Evolutionary conservation across 2,797 vertebrate species (phyloP), one percentile per base, ranked within the genome.

Genomic region (Neosilurus hyrtlii): DNA sequence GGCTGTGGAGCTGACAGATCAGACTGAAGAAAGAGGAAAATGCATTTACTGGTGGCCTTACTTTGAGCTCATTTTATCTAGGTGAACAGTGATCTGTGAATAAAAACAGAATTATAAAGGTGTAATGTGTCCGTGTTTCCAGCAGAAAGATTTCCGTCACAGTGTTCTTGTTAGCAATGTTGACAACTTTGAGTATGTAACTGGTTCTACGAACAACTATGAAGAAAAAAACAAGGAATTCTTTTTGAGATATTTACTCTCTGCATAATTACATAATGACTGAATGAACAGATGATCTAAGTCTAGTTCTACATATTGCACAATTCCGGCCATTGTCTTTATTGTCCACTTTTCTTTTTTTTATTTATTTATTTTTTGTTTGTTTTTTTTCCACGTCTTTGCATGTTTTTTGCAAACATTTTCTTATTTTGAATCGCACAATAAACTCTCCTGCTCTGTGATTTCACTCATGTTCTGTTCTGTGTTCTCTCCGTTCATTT

Each of bases 401-500:
- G n/a, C n/a, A n/a, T n/a, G n/a, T n/a, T n/a, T n/a, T n/a, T n/a
- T n/a, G n/a, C n/a, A 68, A 43, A 26, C 20, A 4, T 67, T 8
- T 49, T 68, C 4, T 51, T 51, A 49, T 51, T 54, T 16, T 26
- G 51, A 49, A 10, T 54, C 18, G 68, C 4, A 43, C 0, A 70
- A 22, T 20, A 43, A n/a, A 24, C 2, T 0, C 59, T 84, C 30
- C 86, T 72, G 9, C 18, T 68, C 80, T 22, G 83, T 80, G 79
- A 57, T 62, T 37, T 86, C 43, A 89, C 43, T 88, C 77, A 57
- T n/a, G n/a, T n/a, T 57, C 78, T 71, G 82, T 59, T 4, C 80
- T 76, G 15, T 89, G 86, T 62, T 91, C 90, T 87, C 94, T 90
- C n/a, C 91, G 90, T 74, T 85, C 83, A 56, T 87, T 86, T 26